Conservation (phyloP, 1,140 invertebrate genomes). For the Chrysoperla carnea region DNA sequence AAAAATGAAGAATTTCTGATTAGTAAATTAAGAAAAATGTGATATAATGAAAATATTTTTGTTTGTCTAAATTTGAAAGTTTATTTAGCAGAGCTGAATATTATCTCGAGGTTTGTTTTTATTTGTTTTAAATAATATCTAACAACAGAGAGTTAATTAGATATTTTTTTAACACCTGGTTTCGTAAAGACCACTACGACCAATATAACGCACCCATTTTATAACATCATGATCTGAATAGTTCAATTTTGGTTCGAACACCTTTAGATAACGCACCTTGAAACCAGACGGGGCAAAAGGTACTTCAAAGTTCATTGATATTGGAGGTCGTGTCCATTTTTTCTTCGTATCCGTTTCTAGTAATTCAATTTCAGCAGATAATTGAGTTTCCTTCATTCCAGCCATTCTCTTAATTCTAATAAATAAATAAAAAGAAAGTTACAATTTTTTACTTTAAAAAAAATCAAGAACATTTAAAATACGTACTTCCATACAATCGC, state of each 20-base stretch:
- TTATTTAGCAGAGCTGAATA: too few species aligned
- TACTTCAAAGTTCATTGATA: constrained; percentile 99
- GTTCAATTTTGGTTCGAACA: constrained; percentile 98
- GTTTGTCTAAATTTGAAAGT: too few species aligned
- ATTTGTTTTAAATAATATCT: too few species aligned
- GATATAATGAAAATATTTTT: too few species aligned
- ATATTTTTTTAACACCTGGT: constrained; percentile 70
- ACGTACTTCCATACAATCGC: constrained; percentile 99
- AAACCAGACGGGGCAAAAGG: constrained; percentile 96
- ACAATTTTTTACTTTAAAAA: constrained; percentile 1
- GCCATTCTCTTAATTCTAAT: constrained; percentile 95
- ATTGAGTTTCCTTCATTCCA: constrained; percentile 99
- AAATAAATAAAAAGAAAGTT: constrained; percentile 4
- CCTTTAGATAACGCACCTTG: constrained; percentile 97
- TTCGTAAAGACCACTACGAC: constrained; percentile 96
- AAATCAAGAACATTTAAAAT: constrained; percentile 1
- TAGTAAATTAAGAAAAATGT: too few species aligned
- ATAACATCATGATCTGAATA: constrained; percentile 99
- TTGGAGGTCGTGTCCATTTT: constrained; percentile 99
- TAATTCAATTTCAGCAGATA: constrained; percentile 99
- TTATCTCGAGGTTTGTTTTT: too few species aligned
- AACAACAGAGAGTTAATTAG: too few species aligned
- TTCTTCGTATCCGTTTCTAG: constrained; percentile 97
- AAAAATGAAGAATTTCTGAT: too few species aligned
- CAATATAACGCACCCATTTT: constrained; percentile 99